Conservation (phyloP, 2,113 vertebrate genomes). For the Muscicapa adusta region DNA sequence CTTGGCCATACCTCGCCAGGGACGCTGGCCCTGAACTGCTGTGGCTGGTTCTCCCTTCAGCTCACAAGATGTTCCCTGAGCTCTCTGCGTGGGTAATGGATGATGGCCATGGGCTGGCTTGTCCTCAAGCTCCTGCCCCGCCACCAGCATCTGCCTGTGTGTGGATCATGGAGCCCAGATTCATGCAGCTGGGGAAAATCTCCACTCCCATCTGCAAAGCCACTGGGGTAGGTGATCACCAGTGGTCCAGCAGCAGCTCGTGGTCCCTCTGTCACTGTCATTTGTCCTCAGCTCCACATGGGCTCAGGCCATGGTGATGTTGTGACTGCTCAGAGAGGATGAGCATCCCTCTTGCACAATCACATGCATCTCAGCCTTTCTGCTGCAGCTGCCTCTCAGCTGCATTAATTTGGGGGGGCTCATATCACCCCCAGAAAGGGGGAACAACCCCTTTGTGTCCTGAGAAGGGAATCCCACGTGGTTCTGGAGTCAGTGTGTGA, state of each 20-base stretch:
- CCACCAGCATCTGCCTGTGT: background rate
- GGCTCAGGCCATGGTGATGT: rapidly evolving
- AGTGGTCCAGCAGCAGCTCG: rapidly evolving
- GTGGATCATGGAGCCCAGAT: background rate
- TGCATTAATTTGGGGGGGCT: background rate
- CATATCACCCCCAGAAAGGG: background rate
- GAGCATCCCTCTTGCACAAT: background rate
- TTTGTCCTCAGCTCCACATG: background rate
- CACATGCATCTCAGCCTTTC: background rate
- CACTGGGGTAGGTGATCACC: background rate
- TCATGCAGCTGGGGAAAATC: background rate
- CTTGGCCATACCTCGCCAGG: background rate
- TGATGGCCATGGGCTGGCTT: background rate
- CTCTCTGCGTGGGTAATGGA: rapidly evolving
- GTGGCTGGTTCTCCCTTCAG: background rate
- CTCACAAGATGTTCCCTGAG: background rate
- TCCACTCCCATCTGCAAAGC: background rate
- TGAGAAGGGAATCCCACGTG: background rate
- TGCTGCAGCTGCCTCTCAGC: rapidly evolving
- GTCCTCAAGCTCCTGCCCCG: background rate
- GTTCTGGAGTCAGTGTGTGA: rapidly evolving
- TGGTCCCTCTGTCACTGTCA: background rate
- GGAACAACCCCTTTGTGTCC: background rate
- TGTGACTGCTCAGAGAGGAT: background rate
- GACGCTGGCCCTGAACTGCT: background rate